Evolutionary conservation across 2,113 vertebrate species (phyloP), one percentile per base, ranked within the genome.

Genomic region (Plotosus lineatus): DNA sequence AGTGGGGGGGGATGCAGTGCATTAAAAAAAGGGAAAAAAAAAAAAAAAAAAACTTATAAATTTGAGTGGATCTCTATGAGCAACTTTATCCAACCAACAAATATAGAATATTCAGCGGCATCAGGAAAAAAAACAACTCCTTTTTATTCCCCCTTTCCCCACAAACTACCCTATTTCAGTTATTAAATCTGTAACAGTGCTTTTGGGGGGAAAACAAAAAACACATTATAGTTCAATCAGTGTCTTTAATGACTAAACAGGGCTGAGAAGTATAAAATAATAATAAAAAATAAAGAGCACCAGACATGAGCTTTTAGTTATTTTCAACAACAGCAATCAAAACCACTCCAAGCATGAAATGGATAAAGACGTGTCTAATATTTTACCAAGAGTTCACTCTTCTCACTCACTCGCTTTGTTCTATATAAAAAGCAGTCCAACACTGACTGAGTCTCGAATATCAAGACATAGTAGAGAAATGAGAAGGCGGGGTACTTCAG

Each of bases 231-330:
- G 21, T 56, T 66, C 33, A 21, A 65, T 74, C 71, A 31, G 38
- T 75, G 26, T 23, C 60, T 46, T 66, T 23, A 15, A 81, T 28
- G 44, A 68, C 36, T 78, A 80, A 44, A 79, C 74, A 53, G 36
- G 55, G 53, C 81, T 36, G 74, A 77, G 56, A 79, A 80, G 81
- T 63, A 58, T 28, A 74, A 78, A 85, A 85, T 80, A 83, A 51
- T 51, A 48, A 48, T 71, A 31, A 71, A 44, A 68, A 66, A 69
- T 15, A 75, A 53, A 56, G 75, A 79, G 65, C 76, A 85, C 50
- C 72, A 77, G 19, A 73, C 46, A 36, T 31, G 26, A 65, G 26
- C 71, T 79, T 61, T 55, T 23, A 26, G 33, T 72, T 48, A 80
- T 76, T 79, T 82, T 46, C 75, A 82, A 71, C 77, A 82, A 56